Evolutionary conservation across 1,140 invertebrate genomes (phyloP), one percentile per base, ranked within the genome.

Genomic region (Andrena cerasifolii): DNA sequence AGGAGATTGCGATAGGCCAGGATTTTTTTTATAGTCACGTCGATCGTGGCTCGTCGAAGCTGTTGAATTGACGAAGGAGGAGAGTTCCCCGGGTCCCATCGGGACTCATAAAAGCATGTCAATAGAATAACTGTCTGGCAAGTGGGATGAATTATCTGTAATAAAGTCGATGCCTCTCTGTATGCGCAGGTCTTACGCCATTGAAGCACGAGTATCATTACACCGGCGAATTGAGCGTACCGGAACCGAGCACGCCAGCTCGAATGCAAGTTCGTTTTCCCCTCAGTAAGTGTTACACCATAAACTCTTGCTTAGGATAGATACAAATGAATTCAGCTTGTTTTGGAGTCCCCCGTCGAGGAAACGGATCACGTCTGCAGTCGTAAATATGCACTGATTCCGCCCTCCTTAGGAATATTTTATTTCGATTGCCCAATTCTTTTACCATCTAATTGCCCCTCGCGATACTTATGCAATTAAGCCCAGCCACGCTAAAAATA

Each of bases 191-290:
- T 67, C 89, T 96, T 18, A 95, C 95, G 3, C 95, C 95, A 40
- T 88, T 96, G 28, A 94, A 96, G 80, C 96, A 97, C 85, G 95
- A 95, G 72, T 97, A 97, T 86, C 94, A 95, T 89, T 97, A 97
- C 88, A 96, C 94, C 14, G 96, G 96, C 8, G 91, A 94, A 49
- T 89, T 97, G 33, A 94, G 92, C n/a, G 94, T 96, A 1, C 94
- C 94, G 2, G 95, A 96, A 78, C 89, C 92, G 2, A 94, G 94
- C n/a, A 93, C 95, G 6, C 94, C 95, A 3, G 96, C 93, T 0
- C 94, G 94, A 78, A 96, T 97, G 96, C 92, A 93, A 83, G 96
- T 96, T 12, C 94, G 94, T 70, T 97, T 97, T 88, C 96, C 96
- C 18, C 91, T 97, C n/a, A 97, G 96, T 97, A 93, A 96, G 96